Evolutionary conservation across 1,140 invertebrate genomes (phyloP), one percentile per base, ranked within the genome.

Genomic region (Lordiphosa collinella): DNA sequence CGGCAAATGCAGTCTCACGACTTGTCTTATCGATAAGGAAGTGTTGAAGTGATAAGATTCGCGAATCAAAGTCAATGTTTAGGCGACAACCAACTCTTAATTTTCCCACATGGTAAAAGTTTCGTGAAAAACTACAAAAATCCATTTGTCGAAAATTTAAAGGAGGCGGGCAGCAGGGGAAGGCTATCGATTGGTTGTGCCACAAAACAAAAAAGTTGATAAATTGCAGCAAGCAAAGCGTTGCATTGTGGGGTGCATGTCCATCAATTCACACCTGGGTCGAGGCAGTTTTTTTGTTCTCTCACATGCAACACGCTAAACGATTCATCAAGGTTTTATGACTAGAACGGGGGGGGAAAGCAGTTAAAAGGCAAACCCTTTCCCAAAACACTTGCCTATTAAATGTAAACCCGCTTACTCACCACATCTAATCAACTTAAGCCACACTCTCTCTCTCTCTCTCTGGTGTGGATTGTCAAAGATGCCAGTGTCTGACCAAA

Each of bases 91-190:
- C n/a, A n/a, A n/a, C n/a, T n/a, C n/a, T n/a, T n/a, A n/a, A n/a
- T n/a, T n/a, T n/a, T n/a, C n/a, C n/a, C n/a, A n/a, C n/a, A n/a
- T n/a, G n/a, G n/a, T n/a, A n/a, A n/a, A n/a, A n/a, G n/a, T n/a
- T n/a, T n/a, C n/a, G n/a, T n/a, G n/a, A n/a, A n/a, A n/a, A n/a
- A 76, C 73, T 70, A 69, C 70, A 50, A 74, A 80, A 80, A 80
- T 80, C 58, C 70, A 80, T 80, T 80, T 80, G 76, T 64, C 59
- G 54, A 52, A 60, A 65, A 64, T 71, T 82, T 70, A 62, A 57
- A 72, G 59, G n/a, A n/a, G n/a, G n/a, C n/a, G 66, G 64, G 54
- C 61, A 60, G 50, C 67, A 62, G 52, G 13, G n/a, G 59, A 47
- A 53, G 35, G 48, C 40, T 48, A 68, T 52, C 64, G 64, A 68